Percentiles rank a stretch among this genome's conserved stretches.
Conservation (phyloP, 2,888 invertebrate species). For the Lacanobia oleracea region DNA sequence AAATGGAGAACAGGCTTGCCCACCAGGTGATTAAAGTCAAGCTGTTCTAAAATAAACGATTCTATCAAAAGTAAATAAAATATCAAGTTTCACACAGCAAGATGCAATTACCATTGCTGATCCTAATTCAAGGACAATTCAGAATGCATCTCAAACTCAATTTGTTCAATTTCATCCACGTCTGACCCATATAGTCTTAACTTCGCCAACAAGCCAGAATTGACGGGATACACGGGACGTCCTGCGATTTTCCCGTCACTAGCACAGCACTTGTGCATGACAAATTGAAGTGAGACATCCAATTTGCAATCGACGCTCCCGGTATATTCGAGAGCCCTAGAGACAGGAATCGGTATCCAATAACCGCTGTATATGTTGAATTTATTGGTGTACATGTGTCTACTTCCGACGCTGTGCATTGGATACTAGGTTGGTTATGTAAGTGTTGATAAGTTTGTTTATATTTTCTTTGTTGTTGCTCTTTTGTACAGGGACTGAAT, state of each 20-base stretch:
- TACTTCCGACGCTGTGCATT: constrained; percentile 21
- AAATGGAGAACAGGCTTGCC: not conserved
- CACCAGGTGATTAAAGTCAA: not conserved
- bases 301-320: constrained; percentile 66
- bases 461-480: constrained; percentile 2
- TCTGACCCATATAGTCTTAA: constrained; percentile 42
- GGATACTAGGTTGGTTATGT: constrained; percentile 23
- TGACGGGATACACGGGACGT: constrained; percentile 55
- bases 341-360: constrained; percentile 61
- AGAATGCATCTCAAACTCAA: constrained; percentile 28
- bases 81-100: not conserved
- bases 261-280: constrained; percentile 58
- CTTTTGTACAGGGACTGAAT: no score
- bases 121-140: constrained; percentile 18
- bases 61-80: not conserved
- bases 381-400: constrained; percentile 51
- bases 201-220: constrained; percentile 37
- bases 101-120: not conserved
- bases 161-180: constrained; percentile 30
- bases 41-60: not conserved
- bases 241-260: constrained; percentile 59
- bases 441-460: constrained; percentile 6
- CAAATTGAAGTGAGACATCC: constrained; percentile 66
- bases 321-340: constrained; percentile 43
- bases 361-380: constrained; percentile 43